Evolutionary conservation across 2,797 vertebrate genomes (phyloP).

Genomic region (Tamandua tetradactyla): DNA sequence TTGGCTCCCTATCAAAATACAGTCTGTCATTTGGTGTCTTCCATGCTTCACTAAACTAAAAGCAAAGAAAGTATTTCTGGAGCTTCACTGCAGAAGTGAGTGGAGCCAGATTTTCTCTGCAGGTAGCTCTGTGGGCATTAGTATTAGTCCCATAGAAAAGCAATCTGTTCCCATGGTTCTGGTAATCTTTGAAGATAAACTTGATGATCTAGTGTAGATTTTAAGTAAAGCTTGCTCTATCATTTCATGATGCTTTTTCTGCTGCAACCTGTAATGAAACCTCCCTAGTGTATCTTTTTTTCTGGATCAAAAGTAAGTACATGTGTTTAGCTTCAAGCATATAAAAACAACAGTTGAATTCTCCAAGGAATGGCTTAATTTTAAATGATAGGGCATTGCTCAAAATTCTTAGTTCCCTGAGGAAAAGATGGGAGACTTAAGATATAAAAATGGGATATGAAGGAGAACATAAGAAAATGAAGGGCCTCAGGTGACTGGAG

Average conservation of each 20-base stretch:
- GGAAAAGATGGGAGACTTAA: background rate
- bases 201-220: conserved; percentile 42
- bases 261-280: background rate
- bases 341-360: conserved; percentile 21
- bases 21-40: conserved; percentile 48
- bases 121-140: conserved; percentile 31
- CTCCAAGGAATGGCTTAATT: background rate
- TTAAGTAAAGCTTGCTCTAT: background rate
- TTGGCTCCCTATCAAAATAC: conserved; percentile 55
- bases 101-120: conserved; percentile 59
- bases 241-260: conserved; percentile 17
- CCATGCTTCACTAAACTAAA: conserved; percentile 47
- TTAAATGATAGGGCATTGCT: conserved; percentile 13
- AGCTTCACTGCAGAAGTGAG: conserved; percentile 23
- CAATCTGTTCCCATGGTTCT: conserved; percentile 54
- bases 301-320: background rate
- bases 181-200: conserved; percentile 69
- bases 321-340: background rate
- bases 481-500: background rate
- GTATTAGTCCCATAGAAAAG: conserved; percentile 58
- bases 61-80: conserved; percentile 47
- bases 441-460: background rate
- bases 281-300: background rate
- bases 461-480: background rate
- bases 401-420: background rate